Base-by-base conservation (phyloP, 1,140 invertebrate genomes). In the Drosophila navojoa region DNA sequence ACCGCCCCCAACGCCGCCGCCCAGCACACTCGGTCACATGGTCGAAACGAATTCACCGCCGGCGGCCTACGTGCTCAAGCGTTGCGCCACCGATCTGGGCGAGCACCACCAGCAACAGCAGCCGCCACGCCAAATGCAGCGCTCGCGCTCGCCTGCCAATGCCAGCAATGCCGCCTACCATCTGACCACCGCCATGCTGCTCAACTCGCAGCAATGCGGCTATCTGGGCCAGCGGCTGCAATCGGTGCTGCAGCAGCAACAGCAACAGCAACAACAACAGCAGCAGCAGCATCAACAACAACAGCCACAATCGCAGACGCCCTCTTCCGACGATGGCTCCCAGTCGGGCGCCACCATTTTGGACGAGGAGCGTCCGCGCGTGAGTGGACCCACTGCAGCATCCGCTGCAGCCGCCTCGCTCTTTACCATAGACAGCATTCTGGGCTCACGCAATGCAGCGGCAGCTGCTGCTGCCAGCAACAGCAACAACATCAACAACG, bases 381-480 rank as follows among this genome's bases (percentile, higher is more conserved):
- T 92, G 71, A 81, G 76, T 93, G 85, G 91, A 22, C 55, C 76
- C 32, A 66, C 73, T 11, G 78, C 94, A 38, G 91, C 94, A 32
- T 90, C 94, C 42, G 93, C 93, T 13, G 93, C 93, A 9, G 93
- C 94, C 2, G 93, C 95, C 50, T 96, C 95, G 32, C 92, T 96
- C 35, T 96, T 96, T 87, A 96, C 96, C 71, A 97, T 96, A 76
- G 96, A 97, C 92, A 96, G 95, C 92, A 96, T 96, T 62, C 92
- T 97, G 80, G 96, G 90, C 5, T 91, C 90, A 10, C 68, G 87
- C 25, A 77, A 71, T 16, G 78, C 55, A 0, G 71, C 66, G 7
- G 69, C 64, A 9, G 71, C 25, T 1, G 60, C 70, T 5, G 72
- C 54, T 9, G 58, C 53, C 15, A 69, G 52, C 47, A 55, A 61